Conservation (phyloP, 2,113 vertebrate genomes). For the Aythya baeri region DNA sequence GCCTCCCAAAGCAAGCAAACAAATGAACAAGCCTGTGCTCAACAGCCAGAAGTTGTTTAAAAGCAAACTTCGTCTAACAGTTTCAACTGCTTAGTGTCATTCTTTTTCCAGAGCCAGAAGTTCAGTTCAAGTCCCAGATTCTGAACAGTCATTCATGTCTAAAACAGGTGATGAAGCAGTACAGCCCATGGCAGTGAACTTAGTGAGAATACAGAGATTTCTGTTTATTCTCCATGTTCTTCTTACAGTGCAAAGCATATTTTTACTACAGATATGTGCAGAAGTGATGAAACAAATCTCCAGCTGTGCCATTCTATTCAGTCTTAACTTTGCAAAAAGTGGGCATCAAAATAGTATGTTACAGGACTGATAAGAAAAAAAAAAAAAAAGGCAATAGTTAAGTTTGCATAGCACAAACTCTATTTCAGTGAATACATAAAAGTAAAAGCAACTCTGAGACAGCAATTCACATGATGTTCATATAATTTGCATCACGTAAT, state of each 20-base stretch:
- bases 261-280: not conserved
- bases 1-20: not conserved
- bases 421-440: not conserved
- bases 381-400: not conserved
- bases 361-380: not conserved
- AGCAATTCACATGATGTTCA: slow-evolving; percentile 23
- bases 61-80: not conserved
- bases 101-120: not conserved
- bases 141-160: not conserved
- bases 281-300: not conserved
- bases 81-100: not conserved
- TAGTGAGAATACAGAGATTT: not conserved
- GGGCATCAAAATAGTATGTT: not conserved
- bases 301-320: no score
- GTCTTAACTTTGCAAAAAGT: not conserved
- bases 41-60: not conserved
- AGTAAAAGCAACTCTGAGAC: not conserved
- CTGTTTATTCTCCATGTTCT: not conserved
- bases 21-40: not conserved
- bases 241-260: accelerated
- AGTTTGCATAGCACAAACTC: slow-evolving; percentile 10
- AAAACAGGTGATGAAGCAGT: not conserved
- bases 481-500: slow-evolving; percentile 27
- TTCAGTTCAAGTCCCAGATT: not conserved
- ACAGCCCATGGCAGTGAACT: not conserved